phyloP scores from a whole-genome alignment of 2,888 invertebrate genomes.

The Aphodius sticticus region DNA sequence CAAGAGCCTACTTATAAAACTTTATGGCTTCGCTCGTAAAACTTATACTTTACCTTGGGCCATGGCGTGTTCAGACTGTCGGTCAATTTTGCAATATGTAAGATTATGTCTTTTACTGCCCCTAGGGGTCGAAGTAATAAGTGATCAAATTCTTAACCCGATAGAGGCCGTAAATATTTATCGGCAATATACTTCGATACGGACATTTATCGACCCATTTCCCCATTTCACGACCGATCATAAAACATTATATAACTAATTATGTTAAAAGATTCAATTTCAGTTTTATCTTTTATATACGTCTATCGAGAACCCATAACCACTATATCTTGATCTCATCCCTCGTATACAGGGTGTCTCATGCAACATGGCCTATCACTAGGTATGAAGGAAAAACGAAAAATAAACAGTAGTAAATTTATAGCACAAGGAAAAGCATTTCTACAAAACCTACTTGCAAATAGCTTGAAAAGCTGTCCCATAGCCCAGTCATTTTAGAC shows the following conservation, averaged over 20 bases:
- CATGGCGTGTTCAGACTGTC: neutral
- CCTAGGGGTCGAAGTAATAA: slow-evolving; percentile 15
- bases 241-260: slow-evolving; percentile 20
- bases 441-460: too few relatives aligned
- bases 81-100: slow-evolving; percentile 20
- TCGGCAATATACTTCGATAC: slow-evolving; percentile 11
- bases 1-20: too few relatives aligned
- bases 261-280: slow-evolving; percentile 18
- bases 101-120: slow-evolving; percentile 4
- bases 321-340: too few relatives aligned
- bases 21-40: too few relatives aligned
- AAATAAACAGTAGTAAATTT: too few relatives aligned
- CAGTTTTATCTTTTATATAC: neutral
- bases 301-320: neutral
- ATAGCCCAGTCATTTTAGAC: too few relatives aligned
- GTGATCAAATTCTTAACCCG: slow-evolving; percentile 27
- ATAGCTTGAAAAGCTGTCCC: too few relatives aligned
- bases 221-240: neutral
- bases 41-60: too few relatives aligned
- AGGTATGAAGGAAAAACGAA: too few relatives aligned
- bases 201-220: slow-evolving; percentile 17
- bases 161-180: slow-evolving; percentile 20
- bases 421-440: too few relatives aligned
- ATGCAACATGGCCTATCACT: too few relatives aligned
- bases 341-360: too few relatives aligned